Evolutionary conservation across 2,113 vertebrate genomes (phyloP).

Genomic region (Nettapus auritus): DNA sequence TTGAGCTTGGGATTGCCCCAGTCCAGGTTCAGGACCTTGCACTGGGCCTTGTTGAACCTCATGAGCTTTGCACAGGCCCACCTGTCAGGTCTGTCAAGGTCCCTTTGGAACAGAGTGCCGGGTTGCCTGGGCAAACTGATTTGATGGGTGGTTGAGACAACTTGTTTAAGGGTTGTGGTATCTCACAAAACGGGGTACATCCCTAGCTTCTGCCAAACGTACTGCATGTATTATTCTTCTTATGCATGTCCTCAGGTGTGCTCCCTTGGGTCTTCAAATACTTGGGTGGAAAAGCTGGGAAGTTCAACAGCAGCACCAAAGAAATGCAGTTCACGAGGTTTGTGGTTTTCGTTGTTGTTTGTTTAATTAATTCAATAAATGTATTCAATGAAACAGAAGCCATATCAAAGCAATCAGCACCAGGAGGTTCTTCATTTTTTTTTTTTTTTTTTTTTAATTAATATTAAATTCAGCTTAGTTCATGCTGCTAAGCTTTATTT

Average conservation of each 20-base stretch:
- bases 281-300: background rate
- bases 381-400: background rate
- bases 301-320: background rate
- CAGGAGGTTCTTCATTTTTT: background rate
- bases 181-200: background rate
- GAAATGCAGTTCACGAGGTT: background rate
- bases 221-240: background rate
- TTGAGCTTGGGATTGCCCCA: too few species aligned
- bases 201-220: background rate
- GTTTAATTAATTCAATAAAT: background rate
- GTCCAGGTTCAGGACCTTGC: too few species aligned
- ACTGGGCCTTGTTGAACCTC: too few species aligned
- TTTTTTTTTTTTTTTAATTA: background rate
- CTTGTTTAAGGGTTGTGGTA: rapidly evolving
- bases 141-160: background rate
- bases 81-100: too few species aligned
- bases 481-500: background rate
- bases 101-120: background rate
- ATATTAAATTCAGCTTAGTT: background rate
- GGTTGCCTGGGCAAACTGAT: background rate
- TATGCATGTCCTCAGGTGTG: background rate
- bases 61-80: too few species aligned
- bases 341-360: background rate
- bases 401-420: background rate
- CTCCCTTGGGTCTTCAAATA: background rate